A percentile compares a stretch with the other conserved stretches of the same genome.
Evolutionary conservation across 2,113 vertebrate genomes (phyloP).

Genomic region (Lota lota): DNA sequence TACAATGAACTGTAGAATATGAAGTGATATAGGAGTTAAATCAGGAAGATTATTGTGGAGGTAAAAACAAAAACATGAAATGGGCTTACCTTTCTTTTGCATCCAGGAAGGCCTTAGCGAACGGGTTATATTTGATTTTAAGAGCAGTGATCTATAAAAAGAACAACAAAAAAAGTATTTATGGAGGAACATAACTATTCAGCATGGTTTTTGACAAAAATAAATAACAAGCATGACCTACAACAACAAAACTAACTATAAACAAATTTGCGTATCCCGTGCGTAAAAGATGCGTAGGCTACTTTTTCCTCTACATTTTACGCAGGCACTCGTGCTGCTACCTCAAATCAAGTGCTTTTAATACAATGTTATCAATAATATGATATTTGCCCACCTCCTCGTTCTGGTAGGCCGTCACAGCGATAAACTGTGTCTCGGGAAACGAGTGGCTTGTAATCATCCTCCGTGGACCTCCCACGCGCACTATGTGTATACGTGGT

Average conservation of each 20-base stretch:
- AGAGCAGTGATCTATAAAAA: constrained; percentile 74
- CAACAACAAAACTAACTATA: too few relatives aligned
- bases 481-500: constrained; percentile 79
- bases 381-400: constrained; percentile 66
- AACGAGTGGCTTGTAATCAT: constrained; percentile 82
- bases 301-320: too few relatives aligned
- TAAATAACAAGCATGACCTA: too few relatives aligned
- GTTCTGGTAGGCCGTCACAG: constrained; percentile 80
- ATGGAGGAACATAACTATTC: not conserved
- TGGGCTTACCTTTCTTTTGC: constrained; percentile 75
- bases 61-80: too few relatives aligned
- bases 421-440: constrained; percentile 79
- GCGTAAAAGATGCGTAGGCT: too few relatives aligned
- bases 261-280: too few relatives aligned
- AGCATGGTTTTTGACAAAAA: not conserved
- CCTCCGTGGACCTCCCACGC: constrained; percentile 78
- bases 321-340: too few relatives aligned
- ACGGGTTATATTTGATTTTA: constrained; percentile 81
- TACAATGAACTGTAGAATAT: not conserved
- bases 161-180: not conserved
- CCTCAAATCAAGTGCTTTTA: too few relatives aligned
- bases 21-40: too few relatives aligned
- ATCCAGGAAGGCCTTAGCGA: constrained; percentile 79
- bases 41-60: too few relatives aligned
- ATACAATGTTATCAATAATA: not conserved